A percentile compares a stretch with the other conserved stretches of the same genome.
These are phyloP conservation scores for Oscheius sp. DNA, from an alignment of 2,888 invertebrate genomes.

Conservation along the genomic window DNA sequence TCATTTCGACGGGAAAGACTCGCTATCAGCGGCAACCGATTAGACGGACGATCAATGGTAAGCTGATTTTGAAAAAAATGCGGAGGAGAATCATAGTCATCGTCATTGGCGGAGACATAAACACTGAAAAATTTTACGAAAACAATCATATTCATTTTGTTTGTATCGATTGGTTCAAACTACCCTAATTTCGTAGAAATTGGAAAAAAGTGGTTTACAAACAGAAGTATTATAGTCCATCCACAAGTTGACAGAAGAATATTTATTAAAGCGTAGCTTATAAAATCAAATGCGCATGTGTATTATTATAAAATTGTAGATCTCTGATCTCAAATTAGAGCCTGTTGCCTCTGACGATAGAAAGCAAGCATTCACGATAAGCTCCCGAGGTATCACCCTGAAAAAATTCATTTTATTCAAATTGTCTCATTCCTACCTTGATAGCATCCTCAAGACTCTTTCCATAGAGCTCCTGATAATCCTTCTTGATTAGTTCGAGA, in stretches of 20 bases:
- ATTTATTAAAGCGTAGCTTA: slow-evolving; percentile 16
- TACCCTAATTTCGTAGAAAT: no score
- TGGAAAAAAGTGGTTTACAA: no score
- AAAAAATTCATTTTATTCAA: background rate
- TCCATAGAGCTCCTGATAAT: slow-evolving; percentile 75
- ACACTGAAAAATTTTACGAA: no score
- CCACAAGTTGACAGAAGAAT: background rate
- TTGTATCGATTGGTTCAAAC: no score
- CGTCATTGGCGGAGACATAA: no score
- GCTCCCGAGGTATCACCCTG: slow-evolving; percentile 50
- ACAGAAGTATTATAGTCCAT: no score
- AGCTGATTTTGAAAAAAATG: no score
- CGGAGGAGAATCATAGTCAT: no score
- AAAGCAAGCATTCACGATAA: slow-evolving; percentile 67
- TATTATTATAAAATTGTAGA: background rate
- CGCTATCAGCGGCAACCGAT: background rate
- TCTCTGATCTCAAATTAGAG: background rate
- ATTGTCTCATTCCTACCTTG: slow-evolving; percentile 12
- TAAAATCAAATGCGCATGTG: background rate
- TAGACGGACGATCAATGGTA: no score
- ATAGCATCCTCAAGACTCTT: slow-evolving; percentile 55
- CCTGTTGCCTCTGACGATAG: slow-evolving; percentile 64
- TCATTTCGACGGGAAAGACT: background rate
- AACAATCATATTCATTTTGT: no score
- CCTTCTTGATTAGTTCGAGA: slow-evolving; percentile 84